Evolutionary conservation across 2,888 invertebrate genomes (phyloP).

Genomic region (Colostygia pectinataria): DNA sequence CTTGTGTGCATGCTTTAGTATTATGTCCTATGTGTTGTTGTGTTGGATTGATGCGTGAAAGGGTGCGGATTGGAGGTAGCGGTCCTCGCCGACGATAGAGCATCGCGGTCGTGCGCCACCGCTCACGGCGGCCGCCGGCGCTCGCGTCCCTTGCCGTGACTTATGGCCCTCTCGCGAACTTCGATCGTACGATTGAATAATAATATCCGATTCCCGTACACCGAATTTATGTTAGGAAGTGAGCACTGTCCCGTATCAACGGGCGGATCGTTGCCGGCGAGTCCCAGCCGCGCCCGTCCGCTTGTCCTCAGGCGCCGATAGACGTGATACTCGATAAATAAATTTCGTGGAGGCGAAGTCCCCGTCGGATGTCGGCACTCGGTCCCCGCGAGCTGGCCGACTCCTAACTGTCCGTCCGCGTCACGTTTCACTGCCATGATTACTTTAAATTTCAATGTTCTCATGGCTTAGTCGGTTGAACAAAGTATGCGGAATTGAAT

Average conservation of each 20-base stretch:
- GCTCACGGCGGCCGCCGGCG: slow-evolving; percentile 81
- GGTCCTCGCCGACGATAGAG: slow-evolving; percentile 68
- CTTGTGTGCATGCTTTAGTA: neutral
- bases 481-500: slow-evolving; percentile 35
- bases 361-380: slow-evolving; percentile 56
- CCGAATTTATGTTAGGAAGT: slow-evolving; percentile 82
- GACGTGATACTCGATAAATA: slow-evolving; percentile 69
- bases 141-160: slow-evolving; percentile 78
- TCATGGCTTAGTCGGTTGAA: slow-evolving; percentile 40
- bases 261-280: slow-evolving; percentile 64
- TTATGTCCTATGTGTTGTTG: slow-evolving; percentile 8
- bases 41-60: slow-evolving; percentile 24
- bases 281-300: slow-evolving; percentile 53
- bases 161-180: slow-evolving; percentile 80
- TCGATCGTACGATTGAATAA: slow-evolving; percentile 82
- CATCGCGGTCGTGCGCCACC: slow-evolving; percentile 79
- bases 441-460: slow-evolving; percentile 62
- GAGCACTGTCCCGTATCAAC: slow-evolving; percentile 76
- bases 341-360: slow-evolving; percentile 47
- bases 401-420: slow-evolving; percentile 58
- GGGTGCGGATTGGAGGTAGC: slow-evolving; percentile 40
- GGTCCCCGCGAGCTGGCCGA: slow-evolving; percentile 44
- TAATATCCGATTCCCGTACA: slow-evolving; percentile 80
- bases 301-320: slow-evolving; percentile 65
- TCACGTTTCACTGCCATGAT: slow-evolving; percentile 60